These are phyloP conservation scores for Colletes gigas DNA, from an alignment of 1,140 invertebrate species.

Conservation along the genomic window DNA sequence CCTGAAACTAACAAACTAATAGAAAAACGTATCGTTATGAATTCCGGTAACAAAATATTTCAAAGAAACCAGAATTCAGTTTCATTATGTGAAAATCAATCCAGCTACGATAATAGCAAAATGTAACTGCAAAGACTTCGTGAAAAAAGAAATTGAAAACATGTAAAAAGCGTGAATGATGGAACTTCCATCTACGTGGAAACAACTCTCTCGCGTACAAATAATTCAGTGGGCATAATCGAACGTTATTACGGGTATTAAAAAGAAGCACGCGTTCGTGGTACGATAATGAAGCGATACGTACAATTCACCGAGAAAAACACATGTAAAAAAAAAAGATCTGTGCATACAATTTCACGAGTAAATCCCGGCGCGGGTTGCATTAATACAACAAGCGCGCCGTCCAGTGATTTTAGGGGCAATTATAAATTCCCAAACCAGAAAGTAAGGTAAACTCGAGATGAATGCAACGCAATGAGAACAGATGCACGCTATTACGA, in stretches of 20 bases:
- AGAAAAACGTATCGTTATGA: too few relatives aligned
- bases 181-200: too few relatives aligned
- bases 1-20: too few relatives aligned
- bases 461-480: conserved; percentile 3
- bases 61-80: too few relatives aligned
- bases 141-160: too few relatives aligned
- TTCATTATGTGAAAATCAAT: too few relatives aligned
- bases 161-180: too few relatives aligned
- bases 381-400: background rate
- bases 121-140: too few relatives aligned
- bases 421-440: conserved; percentile 3
- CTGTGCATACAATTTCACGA: background rate
- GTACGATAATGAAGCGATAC: conserved; percentile 7
- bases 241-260: background rate
- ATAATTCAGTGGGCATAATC: background rate
- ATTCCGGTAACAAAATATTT: too few relatives aligned
- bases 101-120: too few relatives aligned
- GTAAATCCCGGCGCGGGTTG: background rate
- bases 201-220: background rate
- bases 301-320: background rate
- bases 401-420: background rate
- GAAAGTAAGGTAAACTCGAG: background rate
- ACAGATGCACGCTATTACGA: conserved; percentile 16
- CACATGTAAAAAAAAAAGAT: background rate
- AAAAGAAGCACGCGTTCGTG: background rate